phyloP scores from a whole-genome alignment of 2,113 vertebrate genomes.

The Prunella himalayana region DNA sequence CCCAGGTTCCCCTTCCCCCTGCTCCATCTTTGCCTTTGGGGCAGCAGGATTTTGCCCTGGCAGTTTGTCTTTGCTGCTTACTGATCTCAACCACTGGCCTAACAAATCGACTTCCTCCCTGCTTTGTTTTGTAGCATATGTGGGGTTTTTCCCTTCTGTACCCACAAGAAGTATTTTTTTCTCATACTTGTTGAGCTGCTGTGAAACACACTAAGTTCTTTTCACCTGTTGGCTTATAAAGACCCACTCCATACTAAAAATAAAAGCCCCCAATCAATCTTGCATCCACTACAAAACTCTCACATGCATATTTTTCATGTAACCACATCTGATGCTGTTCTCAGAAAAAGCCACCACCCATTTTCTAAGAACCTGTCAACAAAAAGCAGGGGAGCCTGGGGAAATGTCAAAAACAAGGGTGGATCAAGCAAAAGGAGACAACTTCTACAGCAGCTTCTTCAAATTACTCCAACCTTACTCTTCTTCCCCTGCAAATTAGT shows the following conservation, averaged over 20 bases:
- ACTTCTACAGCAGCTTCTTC: background rate
- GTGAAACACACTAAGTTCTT: background rate
- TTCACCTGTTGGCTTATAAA: background rate
- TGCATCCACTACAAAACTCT: background rate
- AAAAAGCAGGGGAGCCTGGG: background rate
- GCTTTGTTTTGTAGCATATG: background rate
- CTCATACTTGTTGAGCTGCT: background rate
- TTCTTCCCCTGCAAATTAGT: background rate
- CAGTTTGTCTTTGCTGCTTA: background rate
- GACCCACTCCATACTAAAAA: background rate
- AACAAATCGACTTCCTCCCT: background rate
- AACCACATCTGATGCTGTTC: background rate
- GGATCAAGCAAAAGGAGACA: background rate
- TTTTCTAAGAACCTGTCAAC: conserved; percentile 46
- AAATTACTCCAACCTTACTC: background rate
- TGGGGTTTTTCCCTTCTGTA: background rate
- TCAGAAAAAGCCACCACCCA: conserved; percentile 47
- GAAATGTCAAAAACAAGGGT: conserved; percentile 62
- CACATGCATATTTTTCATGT: background rate
- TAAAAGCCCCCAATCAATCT: background rate
- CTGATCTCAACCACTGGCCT: background rate
- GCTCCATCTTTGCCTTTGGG: background rate
- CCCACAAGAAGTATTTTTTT: background rate
- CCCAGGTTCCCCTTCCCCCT: background rate
- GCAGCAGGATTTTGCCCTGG: background rate